Evolutionary conservation across 2,113 vertebrate genomes (phyloP).

Genomic region (Nothoprocta perdicaria): DNA sequence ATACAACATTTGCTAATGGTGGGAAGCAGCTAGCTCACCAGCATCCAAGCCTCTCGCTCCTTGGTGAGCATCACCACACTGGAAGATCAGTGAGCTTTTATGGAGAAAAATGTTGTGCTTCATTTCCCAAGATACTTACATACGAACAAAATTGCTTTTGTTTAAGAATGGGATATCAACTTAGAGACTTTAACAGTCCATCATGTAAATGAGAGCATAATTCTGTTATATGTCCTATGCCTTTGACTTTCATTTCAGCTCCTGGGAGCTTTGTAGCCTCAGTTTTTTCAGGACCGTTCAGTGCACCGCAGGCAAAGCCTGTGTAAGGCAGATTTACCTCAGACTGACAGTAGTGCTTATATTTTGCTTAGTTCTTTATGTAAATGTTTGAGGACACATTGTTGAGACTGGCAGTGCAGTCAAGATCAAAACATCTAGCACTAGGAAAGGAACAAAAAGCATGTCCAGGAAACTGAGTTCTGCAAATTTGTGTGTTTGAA

Average conservation of each 20-base stretch:
- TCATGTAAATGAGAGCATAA: conserved; percentile 2
- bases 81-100: conserved; percentile 29
- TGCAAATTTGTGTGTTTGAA: not conserved
- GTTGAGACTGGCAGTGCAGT: not conserved
- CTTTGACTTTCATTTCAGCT: conserved; percentile 15
- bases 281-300: not conserved
- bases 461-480: not conserved
- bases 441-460: not conserved
- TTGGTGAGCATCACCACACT: conserved; percentile 44
- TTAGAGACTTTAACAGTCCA: not conserved
- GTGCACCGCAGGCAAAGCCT: not conserved
- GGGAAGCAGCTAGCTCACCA: conserved; percentile 62
- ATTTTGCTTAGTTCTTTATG: not conserved
- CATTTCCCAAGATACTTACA: conserved; percentile 56
- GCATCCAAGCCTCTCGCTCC: conserved; percentile 55
- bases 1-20: conserved; percentile 70
- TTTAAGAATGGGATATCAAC: conserved; percentile 29
- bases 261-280: not conserved
- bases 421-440: not conserved
- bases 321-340: too few species aligned
- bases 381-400: not conserved
- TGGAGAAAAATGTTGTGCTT: not conserved
- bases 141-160: conserved; percentile 4
- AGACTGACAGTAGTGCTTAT: not conserved
- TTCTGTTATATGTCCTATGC: not conserved